Conservation (phyloP, 2,113 vertebrate genomes). For the Glareola pratincola region DNA sequence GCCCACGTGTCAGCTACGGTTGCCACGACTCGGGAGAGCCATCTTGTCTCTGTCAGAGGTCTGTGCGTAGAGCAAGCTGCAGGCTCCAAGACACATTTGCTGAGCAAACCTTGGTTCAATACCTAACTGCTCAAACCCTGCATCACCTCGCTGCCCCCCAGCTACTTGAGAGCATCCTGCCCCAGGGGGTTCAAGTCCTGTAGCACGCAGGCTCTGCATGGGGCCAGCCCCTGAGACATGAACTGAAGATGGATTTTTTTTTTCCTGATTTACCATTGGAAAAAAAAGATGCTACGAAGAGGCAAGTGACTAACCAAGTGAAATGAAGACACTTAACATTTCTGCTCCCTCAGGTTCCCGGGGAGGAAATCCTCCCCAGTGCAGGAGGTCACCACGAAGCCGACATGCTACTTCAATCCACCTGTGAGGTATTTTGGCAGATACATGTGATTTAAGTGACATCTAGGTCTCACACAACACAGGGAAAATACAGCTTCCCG, state of each 20-base stretch:
- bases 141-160: fast-evolving
- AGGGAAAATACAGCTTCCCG: not conserved
- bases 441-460: not conserved
- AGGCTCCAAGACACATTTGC: not conserved
- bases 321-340: not conserved
- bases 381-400: not conserved
- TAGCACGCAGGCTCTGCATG: not conserved
- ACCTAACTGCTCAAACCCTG: not conserved
- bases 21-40: fast-evolving
- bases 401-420: not conserved
- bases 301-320: not conserved
- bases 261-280: not conserved
- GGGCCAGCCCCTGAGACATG: not conserved
- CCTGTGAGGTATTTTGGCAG: not conserved
- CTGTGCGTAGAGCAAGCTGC: not conserved
- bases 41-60: fast-evolving
- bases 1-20: fast-evolving
- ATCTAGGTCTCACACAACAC: not conserved
- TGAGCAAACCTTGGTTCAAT: not conserved
- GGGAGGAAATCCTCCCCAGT: not conserved
- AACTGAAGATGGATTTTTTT: not conserved
- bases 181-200: not conserved
- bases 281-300: not conserved
- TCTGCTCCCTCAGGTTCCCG: not conserved
- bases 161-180: not conserved